Evolutionary conservation across 2,797 vertebrate species (phyloP), one percentile per base, ranked within the genome.

Genomic region (Peromyscus melanophrys): DNA sequence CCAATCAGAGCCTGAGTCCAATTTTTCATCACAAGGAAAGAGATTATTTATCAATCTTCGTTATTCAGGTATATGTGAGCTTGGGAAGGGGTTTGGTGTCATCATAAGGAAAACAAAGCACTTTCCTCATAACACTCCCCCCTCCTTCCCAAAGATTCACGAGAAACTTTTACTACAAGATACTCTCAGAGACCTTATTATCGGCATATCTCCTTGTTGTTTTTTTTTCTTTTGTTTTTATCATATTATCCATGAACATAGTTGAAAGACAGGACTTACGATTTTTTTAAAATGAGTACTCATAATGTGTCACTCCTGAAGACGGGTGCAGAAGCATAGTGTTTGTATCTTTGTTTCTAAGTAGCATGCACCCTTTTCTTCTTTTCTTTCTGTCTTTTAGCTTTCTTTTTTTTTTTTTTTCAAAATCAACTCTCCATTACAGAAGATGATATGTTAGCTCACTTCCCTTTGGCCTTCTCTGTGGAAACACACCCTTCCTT

Each of bases 101-200:
- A 91, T 81, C 59, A 7, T 40, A 67, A 82, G 46, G 14, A 31
- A 92, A 92, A 19, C 37, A 61, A 59, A 90, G 21, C 5, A 29
- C 37, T 90, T 82, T 7, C 21, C 4, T 31, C 67, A 2, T 25
- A 17, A 61, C 17, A 2, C 29, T 96, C 6, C 16, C 2, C 57
- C 6, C 49, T 96, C 71, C 31, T 96, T 88, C 57, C 37, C 34
- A 81, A 57, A 59, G 69, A 59, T 4, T 75, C 52, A 31, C 52
- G 29, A 49, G 71, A 89, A 25, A 89, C n/a, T 23, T 23, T 27
- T 29, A 69, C 37, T 27, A n/a, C 23, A 25, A 86, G 63, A 76
- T 73, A 61, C 31, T 59, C 96, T 92, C 75, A 46, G 6, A 71
- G 75, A 40, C 6, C 59, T 94, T 89, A 43, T 49, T 82, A 83